Evolutionary conservation across 1,140 invertebrate species (phyloP).

Genomic region (Brachionus plicatilis): DNA sequence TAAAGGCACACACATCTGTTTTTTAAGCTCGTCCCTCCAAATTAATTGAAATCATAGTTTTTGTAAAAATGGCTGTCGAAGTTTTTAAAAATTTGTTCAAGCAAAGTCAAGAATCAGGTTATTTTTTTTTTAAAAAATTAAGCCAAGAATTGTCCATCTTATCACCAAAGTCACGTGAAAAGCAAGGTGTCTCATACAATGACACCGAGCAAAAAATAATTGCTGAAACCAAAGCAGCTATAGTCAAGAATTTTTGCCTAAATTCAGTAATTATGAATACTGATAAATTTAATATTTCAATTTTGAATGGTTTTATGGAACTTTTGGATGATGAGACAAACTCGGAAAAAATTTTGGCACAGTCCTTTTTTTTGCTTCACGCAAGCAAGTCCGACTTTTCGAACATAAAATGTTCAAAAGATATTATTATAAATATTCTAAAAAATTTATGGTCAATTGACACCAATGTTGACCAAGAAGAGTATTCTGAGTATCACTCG

Average conservation of each 20-base stretch:
- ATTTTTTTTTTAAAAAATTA: not conserved
- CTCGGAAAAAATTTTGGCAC: not conserved
- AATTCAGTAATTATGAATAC: not conserved
- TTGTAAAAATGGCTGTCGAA: not conserved
- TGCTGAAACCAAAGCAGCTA: not conserved
- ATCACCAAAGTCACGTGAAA: not conserved
- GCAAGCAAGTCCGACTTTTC: not conserved
- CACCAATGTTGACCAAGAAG: not conserved
- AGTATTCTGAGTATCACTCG: not conserved
- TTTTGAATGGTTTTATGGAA: slow-evolving; percentile 6
- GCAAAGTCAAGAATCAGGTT: not conserved
- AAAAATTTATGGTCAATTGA: not conserved
- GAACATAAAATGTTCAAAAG: not conserved
- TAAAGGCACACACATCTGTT: not conserved
- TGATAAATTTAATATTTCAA: not conserved
- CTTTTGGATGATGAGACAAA: not conserved
- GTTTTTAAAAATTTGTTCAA: not conserved
- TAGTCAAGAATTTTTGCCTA: not conserved
- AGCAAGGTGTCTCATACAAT: not conserved
- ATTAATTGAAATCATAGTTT: not conserved
- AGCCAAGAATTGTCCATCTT: not conserved
- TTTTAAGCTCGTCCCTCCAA: not conserved
- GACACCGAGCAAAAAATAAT: not conserved
- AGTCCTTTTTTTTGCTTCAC: slow-evolving; percentile 17
- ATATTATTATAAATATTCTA: not conserved